phyloP scores from a whole-genome alignment of 2,113 vertebrate genomes.

The Rhinichthys klamathensis region DNA sequence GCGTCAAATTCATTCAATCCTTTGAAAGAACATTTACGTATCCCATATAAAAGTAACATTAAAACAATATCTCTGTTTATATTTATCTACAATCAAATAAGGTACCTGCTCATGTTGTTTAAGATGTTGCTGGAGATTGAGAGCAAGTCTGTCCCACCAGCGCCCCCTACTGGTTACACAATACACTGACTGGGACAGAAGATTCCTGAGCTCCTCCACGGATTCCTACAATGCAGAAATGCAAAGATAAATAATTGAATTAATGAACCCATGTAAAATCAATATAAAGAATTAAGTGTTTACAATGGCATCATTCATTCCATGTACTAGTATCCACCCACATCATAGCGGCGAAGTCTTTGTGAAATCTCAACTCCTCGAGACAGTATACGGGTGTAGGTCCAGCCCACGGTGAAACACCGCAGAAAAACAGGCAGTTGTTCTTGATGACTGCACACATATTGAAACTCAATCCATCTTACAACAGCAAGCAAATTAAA shows the following conservation, averaged over 20 bases:
- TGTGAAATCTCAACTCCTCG: constrained; percentile 91
- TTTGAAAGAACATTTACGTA: neutral
- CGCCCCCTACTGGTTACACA: constrained; percentile 90
- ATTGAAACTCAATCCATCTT: neutral
- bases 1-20: neutral
- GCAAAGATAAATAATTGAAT: neutral
- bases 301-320: neutral
- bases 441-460: constrained; percentile 77
- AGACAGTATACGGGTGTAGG: constrained; percentile 77
- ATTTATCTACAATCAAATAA: neutral
- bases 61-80: neutral
- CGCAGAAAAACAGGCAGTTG: constrained; percentile 85
- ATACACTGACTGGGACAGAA: constrained; percentile 84
- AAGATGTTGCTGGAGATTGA: constrained; percentile 94
- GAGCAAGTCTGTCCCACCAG: constrained; percentile 95
- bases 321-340: constrained; percentile 57
- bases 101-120: constrained; percentile 72
- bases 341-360: constrained; percentile 88
- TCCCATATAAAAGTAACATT: neutral
- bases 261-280: neutral
- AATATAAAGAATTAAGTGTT: neutral
- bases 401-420: constrained; percentile 89
- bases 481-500: neutral
- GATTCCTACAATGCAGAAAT: constrained; percentile 79
- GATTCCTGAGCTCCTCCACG: constrained; percentile 78